Conservation (phyloP, 2,113 vertebrate species). For the Hippocampus guttulatus region DNA sequence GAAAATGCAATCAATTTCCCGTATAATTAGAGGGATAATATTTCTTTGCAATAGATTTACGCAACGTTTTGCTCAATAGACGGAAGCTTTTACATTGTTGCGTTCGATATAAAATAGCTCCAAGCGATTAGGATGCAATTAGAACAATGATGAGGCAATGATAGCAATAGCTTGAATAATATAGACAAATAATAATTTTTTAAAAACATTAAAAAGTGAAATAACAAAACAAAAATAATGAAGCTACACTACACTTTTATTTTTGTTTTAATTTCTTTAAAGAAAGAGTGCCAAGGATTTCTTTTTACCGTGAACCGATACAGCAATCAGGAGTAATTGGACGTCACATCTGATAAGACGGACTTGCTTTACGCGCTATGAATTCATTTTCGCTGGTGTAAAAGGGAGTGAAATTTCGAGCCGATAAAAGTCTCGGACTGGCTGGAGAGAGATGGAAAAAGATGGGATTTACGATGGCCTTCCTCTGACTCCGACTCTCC, state of each 20-base stretch:
- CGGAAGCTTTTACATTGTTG: too few species aligned
- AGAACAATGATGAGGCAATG: too few species aligned
- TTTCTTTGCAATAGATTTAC: background rate
- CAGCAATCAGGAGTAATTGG: constrained; percentile 52
- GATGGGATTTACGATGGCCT: constrained; percentile 69
- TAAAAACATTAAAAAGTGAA: too few species aligned
- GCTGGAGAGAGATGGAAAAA: constrained; percentile 41
- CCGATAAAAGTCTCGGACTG: constrained; percentile 16
- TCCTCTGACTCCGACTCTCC: constrained; percentile 53
- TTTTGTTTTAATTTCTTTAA: too few species aligned
- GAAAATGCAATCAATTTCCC: too few species aligned
- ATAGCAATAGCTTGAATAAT: too few species aligned
- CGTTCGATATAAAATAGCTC: too few species aligned
- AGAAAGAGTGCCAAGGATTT: constrained; percentile 1
- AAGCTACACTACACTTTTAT: too few species aligned
- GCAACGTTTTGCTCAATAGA: too few species aligned
- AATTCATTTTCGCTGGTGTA: constrained; percentile 54
- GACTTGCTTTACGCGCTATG: constrained; percentile 46
- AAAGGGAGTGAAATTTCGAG: constrained; percentile 31
- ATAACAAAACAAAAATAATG: too few species aligned
- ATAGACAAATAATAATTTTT: too few species aligned
- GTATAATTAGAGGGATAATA: background rate
- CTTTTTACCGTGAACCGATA: constrained; percentile 14
- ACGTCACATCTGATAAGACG: constrained; percentile 53
- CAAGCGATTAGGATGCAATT: too few species aligned